Percentiles rank a stretch among this genome's conserved stretches.
phyloP scores from a whole-genome alignment of 2,113 vertebrate species.

The Stigmatopora argus region DNA sequence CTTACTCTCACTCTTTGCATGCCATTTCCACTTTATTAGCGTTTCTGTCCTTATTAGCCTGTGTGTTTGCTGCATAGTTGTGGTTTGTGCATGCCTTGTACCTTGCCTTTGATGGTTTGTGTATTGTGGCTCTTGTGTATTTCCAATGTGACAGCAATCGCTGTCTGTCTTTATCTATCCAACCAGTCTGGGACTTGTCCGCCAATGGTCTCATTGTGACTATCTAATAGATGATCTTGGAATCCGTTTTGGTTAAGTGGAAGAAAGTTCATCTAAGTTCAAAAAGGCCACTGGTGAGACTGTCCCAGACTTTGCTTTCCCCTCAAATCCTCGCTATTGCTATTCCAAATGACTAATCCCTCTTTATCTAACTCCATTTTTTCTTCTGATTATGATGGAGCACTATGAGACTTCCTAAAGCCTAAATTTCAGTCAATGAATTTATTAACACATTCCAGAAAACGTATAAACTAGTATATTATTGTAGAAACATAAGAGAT shows the following conservation, averaged over 20 bases:
- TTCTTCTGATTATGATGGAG: constrained; percentile 50
- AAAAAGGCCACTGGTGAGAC: constrained; percentile 55
- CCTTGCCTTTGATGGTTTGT: constrained; percentile 46
- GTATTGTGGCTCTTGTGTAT: constrained; percentile 44
- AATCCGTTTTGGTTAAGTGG: constrained; percentile 35
- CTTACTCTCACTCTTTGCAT: constrained; percentile 28
- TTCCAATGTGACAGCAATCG: constrained; percentile 34
- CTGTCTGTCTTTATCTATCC: constrained; percentile 46
- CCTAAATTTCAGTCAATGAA: not conserved
- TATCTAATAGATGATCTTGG: constrained; percentile 52
- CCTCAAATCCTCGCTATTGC: constrained; percentile 48
- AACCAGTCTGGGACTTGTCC: constrained; percentile 55
- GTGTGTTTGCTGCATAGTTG: constrained; percentile 23
- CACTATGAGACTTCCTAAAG: constrained; percentile 20
- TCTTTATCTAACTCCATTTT: constrained; percentile 52
- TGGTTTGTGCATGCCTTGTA: constrained; percentile 28
- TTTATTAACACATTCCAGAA: constrained; percentile 9
- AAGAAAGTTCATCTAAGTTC: constrained; percentile 62
- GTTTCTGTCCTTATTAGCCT: constrained; percentile 3
- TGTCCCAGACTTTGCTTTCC: constrained; percentile 52
- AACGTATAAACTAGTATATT: constrained; percentile 16
- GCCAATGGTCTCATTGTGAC: constrained; percentile 55
- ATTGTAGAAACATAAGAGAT: constrained; percentile 17
- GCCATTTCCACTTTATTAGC: constrained; percentile 12
- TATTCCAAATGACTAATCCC: constrained; percentile 42